Evolutionary conservation across 1,140 invertebrate species (phyloP).

Genomic region (Euura lappo): DNA sequence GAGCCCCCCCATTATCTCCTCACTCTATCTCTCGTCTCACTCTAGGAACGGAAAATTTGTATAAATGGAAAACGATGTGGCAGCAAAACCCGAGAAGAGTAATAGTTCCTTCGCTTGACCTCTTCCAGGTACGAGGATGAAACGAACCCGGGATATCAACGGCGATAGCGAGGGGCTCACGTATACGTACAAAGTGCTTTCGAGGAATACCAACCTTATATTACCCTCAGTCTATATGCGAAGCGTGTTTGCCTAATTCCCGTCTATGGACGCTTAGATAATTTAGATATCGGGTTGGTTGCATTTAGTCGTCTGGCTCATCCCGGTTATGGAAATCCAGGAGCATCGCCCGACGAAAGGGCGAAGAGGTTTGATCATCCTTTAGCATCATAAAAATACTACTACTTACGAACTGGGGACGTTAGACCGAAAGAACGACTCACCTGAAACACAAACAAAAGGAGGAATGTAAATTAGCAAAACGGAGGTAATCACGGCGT

Average conservation of each 20-base stretch:
- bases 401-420: too few species aligned
- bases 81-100: not conserved
- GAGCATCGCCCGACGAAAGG: not conserved
- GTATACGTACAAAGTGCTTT: constrained; percentile 5
- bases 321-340: not conserved
- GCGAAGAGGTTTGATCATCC: too few species aligned
- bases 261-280: constrained; percentile 16
- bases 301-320: not conserved
- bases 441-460: too few species aligned
- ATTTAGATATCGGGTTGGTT: constrained; percentile 16
- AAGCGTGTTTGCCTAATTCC: constrained; percentile 15
- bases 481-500: too few species aligned
- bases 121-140: not conserved
- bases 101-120: not conserved
- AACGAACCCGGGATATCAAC: not conserved
- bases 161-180: not conserved
- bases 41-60: not conserved
- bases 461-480: too few species aligned
- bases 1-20: not conserved
- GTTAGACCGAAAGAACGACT: too few species aligned
- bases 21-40: not conserved
- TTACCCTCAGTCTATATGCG: constrained; percentile 17
- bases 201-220: constrained; percentile 12
- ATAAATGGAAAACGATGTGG: not conserved
- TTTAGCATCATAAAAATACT: too few species aligned